Base-by-base conservation (phyloP, 2,888 invertebrate genomes). In the Deilephila elpenor region DNA sequence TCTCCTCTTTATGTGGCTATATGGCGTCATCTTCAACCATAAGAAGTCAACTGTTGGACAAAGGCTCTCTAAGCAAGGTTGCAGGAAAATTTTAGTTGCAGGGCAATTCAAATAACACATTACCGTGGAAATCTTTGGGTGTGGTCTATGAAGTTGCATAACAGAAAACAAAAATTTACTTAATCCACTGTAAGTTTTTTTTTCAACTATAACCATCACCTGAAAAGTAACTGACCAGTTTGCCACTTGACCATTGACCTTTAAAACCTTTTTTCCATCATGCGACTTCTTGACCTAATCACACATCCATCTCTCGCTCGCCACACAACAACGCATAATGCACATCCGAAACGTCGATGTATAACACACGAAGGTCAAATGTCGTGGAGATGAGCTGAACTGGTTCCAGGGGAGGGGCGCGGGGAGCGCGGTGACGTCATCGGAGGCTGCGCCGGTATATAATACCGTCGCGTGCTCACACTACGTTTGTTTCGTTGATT, bases 401-500 rank as follows among this genome's bases (percentile, higher is more conserved):
- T 77, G 87, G 91, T 93, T 91, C 85, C 74, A 76, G 76, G 81
- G 78, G 80, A 76, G 75, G 77, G 74, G 73, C 79, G 76, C 79
- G 74, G 77, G 79, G 78, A 79, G 78, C 80, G 78, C 51, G 32
- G 75, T 93, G 91, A 93, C 93, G 92, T 93, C 92, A 92, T 78
- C 81, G 89, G 90, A 92, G 90, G 89, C 91, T 91, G 91, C 81
- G 85, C 75, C 78, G 86, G 84, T 94, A 94, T 93, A 93, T 93
- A 94, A 89, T 87, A 91, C 91, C 91, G 25, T 17, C 86, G 89
- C 89, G 74, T 77, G 86, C 87, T 86, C 80, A 83, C 80, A 85
- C 79, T 76, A 82, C 84, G 84, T 84, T 86, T 88, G 88, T 90
- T 87, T 88, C 86, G 86, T 83, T 83, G 83, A 84, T 79, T 80